These are phyloP conservation scores for Belonocnema kinseyi DNA, from an alignment of 1,140 invertebrate genomes.

Conservation along the genomic window DNA sequence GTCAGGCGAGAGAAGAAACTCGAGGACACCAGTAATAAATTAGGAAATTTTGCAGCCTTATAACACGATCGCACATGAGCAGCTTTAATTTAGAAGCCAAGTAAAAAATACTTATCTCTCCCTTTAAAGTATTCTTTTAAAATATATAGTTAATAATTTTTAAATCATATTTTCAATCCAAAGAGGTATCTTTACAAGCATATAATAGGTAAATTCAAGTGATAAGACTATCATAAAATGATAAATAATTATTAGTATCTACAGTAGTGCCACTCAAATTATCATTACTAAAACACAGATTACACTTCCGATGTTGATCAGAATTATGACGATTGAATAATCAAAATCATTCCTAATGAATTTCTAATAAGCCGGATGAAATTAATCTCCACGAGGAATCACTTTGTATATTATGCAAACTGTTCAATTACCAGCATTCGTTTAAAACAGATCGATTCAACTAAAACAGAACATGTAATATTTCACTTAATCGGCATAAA, in stretches of 20 bases:
- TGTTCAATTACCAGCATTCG: not conserved
- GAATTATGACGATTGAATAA: conserved; percentile 16
- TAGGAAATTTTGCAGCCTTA: conserved; percentile 34
- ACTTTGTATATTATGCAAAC: conserved; percentile 2
- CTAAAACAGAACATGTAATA: not conserved
- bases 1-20: conserved; percentile 40
- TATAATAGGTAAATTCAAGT: no score
- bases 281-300: not conserved
- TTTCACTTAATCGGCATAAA: not conserved
- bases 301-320: not conserved
- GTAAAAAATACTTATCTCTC: not conserved
- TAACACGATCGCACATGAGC: conserved; percentile 1
- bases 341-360: conserved; percentile 15
- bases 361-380: conserved; percentile 15
- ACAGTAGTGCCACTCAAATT: not conserved
- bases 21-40: conserved; percentile 36
- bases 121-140: no score
- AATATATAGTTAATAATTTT: no score
- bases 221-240: no score
- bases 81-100: not conserved
- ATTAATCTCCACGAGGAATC: conserved; percentile 19
- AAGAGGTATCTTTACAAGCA: no score
- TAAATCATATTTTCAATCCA: no score
- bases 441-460: not conserved
- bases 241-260: not conserved